Evolutionary conservation across 2,888 invertebrate species (phyloP).

Genomic region (Hyalella azteca): DNA sequence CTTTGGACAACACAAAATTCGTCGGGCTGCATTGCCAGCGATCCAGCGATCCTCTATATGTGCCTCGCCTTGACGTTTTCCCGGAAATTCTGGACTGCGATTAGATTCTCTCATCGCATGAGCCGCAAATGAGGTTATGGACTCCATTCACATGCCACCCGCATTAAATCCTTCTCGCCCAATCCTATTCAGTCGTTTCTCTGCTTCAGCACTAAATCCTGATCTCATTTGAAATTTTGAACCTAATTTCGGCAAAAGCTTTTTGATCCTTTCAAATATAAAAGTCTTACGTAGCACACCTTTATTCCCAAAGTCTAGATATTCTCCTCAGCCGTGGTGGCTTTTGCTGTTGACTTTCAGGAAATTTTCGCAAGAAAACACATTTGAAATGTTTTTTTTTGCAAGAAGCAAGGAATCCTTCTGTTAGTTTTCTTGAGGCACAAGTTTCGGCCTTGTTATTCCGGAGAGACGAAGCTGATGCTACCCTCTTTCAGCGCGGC

Average conservation of each 20-base stretch:
- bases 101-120: slow-evolving; percentile 5
- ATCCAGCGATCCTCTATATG: not conserved
- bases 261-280: slow-evolving; percentile 29
- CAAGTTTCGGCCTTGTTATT: slow-evolving; percentile 14
- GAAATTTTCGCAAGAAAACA: slow-evolving; percentile 20
- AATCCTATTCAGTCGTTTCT: slow-evolving; percentile 23
- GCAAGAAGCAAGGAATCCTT: not conserved
- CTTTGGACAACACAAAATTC: too few species aligned
- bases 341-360: not conserved
- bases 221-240: slow-evolving; percentile 33
- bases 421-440: not conserved
- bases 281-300: slow-evolving; percentile 25
- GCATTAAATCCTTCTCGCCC: slow-evolving; percentile 16
- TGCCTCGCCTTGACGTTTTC: not conserved
- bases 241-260: slow-evolving; percentile 18
- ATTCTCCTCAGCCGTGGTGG: not conserved
- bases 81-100: not conserved
- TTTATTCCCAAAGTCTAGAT: slow-evolving; percentile 25
- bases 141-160: slow-evolving; percentile 18
- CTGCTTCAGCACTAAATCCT: slow-evolving; percentile 36
- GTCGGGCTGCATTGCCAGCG: too few species aligned
- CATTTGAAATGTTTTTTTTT: not conserved
- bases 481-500: not conserved
- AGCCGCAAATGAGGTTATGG: slow-evolving; percentile 22
- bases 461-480: not conserved